Evolutionary conservation across 2,888 invertebrate genomes (phyloP).

Genomic region (Eupeodes latifasciatus): DNA sequence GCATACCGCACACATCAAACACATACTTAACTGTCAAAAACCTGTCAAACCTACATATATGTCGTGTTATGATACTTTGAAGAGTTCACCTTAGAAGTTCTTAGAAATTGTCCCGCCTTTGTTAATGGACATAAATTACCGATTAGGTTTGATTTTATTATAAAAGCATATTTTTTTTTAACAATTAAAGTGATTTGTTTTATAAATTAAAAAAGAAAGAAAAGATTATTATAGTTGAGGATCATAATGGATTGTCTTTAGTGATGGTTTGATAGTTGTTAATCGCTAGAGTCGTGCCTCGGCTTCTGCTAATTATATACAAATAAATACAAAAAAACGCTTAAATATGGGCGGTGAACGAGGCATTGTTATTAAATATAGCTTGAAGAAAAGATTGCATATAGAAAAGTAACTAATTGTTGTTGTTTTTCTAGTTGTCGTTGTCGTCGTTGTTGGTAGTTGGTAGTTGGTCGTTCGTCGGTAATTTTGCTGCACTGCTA

Average conservation of each 20-base stretch:
- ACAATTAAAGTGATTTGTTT: constrained; percentile 42
- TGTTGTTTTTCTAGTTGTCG: constrained; percentile 6
- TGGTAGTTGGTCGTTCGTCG: no score
- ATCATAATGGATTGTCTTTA: constrained; percentile 41
- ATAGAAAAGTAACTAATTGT: constrained; percentile 7
- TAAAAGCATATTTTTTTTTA: neutral
- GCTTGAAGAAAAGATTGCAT: constrained; percentile 5
- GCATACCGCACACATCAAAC: constrained; percentile 15
- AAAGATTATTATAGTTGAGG: neutral
- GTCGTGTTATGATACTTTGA: constrained; percentile 14
- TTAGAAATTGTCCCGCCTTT: constrained; percentile 40
- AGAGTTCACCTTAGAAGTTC: constrained; percentile 16
- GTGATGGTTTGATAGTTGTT: constrained; percentile 32
- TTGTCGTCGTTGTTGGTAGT: neutral
- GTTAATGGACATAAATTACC: constrained; percentile 31
- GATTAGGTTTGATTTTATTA: constrained; percentile 5
- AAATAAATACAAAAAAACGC: constrained; percentile 5
- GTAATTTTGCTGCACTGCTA: constrained; percentile 23
- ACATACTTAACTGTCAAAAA: constrained; percentile 27
- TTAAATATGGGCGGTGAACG: constrained; percentile 45
- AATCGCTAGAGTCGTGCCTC: constrained; percentile 32
- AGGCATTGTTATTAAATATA: constrained; percentile 10
- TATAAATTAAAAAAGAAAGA: neutral
- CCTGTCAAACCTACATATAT: constrained; percentile 6
- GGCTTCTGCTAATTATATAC: constrained; percentile 25